Evolutionary conservation across 2,888 invertebrate genomes (phyloP).

Genomic region (Galerucella calmariensis): DNA sequence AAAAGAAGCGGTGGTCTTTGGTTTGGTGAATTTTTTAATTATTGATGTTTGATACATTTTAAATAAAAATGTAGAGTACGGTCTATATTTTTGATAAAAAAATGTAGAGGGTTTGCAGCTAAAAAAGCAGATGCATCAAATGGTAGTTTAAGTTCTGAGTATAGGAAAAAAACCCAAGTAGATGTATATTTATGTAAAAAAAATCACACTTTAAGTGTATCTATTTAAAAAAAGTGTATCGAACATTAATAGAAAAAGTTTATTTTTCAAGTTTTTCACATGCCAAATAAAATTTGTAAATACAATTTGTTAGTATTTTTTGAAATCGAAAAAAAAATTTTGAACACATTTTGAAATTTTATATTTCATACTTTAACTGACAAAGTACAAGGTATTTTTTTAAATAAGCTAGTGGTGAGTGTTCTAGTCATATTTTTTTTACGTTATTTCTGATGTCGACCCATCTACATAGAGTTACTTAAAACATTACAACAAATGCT

Average conservation of each 20-base stretch:
- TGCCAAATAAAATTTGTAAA: constrained; percentile 39
- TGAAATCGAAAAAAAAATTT: constrained; percentile 33
- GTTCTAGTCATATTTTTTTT: constrained; percentile 44
- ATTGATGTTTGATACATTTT: constrained; percentile 12
- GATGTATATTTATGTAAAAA: background rate
- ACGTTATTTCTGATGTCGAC: constrained; percentile 6
- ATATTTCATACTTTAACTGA: constrained; percentile 39
- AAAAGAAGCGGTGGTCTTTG: constrained; percentile 87
- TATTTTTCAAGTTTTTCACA: constrained; percentile 10
- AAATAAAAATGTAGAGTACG: no score
- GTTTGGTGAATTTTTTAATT: constrained; percentile 74
- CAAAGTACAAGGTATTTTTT: constrained; percentile 44
- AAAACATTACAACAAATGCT: constrained; percentile 3
- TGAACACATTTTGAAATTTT: constrained; percentile 39
- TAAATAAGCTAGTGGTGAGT: constrained; percentile 41
- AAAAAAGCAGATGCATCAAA: no score
- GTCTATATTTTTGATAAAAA: no score
- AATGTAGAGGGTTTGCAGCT: no score
- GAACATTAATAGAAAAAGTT: background rate
- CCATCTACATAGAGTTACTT: constrained; percentile 21
- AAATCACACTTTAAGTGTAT: background rate
- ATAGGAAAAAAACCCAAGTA: no score
- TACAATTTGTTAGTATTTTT: constrained; percentile 40
- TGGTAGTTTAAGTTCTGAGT: no score
- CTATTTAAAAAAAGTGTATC: background rate